A percentile compares a stretch with the other conserved stretches of the same genome.
Evolutionary conservation across 2,888 invertebrate genomes (phyloP).

Genomic region (Villa cingulata): DNA sequence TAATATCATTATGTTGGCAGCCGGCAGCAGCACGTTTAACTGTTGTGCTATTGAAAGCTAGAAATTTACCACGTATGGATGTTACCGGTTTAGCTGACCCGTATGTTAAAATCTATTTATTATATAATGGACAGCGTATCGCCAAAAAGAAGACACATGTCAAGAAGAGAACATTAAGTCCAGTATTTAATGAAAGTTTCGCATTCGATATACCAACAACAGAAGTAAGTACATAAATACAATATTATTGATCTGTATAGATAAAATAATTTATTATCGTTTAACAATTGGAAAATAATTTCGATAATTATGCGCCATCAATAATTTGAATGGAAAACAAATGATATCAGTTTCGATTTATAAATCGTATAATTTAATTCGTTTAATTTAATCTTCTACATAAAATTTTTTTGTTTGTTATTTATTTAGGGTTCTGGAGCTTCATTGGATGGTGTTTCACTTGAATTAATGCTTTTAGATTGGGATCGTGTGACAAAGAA

Average conservation of each 20-base stretch:
- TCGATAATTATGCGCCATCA: too few species aligned
- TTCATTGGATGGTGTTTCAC: slow-evolving; percentile 33
- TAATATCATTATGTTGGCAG: slow-evolving; percentile 96
- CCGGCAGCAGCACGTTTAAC: slow-evolving; percentile 91
- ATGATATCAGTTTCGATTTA: too few species aligned
- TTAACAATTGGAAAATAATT: not conserved
- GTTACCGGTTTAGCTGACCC: slow-evolving; percentile 95
- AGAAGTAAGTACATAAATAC: slow-evolving; percentile 39
- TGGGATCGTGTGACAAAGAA: slow-evolving; percentile 99
- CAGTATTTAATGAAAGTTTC: slow-evolving; percentile 98
- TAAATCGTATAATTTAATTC: too few species aligned
- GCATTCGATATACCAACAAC: slow-evolving; percentile 87
- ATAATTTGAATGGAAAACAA: too few species aligned
- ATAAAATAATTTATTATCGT: not conserved
- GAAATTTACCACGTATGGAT: slow-evolving; percentile 96
- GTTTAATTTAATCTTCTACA: too few species aligned
- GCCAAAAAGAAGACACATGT: slow-evolving; percentile 99
- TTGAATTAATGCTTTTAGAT: slow-evolving; percentile 51
- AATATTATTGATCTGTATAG: not conserved
- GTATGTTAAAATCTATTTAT: slow-evolving; percentile 88
- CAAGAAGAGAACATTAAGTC: slow-evolving; percentile 93
- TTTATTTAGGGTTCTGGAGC: slow-evolving; percentile 31
- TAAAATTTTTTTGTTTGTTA: too few species aligned
- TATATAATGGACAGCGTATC: slow-evolving; percentile 94
- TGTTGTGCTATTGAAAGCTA: slow-evolving; percentile 91